Evolutionary conservation across 92 coral and sea anemone species (phyloP).

Genomic region (Paramuricea clavata): DNA sequence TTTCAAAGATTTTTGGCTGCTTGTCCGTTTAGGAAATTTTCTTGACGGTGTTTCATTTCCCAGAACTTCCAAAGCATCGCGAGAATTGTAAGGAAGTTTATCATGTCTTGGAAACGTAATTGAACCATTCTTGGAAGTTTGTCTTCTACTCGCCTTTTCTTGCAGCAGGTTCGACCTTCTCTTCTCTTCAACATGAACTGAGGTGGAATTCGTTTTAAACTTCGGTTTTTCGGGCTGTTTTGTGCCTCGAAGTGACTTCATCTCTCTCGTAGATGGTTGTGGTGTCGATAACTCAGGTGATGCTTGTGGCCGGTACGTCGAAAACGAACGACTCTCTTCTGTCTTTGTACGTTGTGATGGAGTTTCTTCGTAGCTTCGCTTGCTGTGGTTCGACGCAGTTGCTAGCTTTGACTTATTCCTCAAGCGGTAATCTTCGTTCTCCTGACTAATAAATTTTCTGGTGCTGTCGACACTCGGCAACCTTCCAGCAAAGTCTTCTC

Average conservation of each 20-base stretch:
- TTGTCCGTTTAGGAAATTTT: not conserved
- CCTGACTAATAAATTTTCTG: not conserved
- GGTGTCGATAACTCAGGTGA: not conserved
- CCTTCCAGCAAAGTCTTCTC: not conserved
- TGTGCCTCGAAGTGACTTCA: not conserved
- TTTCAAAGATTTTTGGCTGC: not conserved
- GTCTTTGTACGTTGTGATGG: not conserved
- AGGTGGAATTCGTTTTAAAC: too few relatives aligned
- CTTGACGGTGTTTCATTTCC: not conserved
- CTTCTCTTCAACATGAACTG: too few relatives aligned
- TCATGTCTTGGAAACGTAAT: not conserved
- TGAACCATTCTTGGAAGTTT: not conserved
- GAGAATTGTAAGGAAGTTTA: not conserved
- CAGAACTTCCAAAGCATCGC: not conserved
- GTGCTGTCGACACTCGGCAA: not conserved
- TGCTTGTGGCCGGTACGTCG: not conserved
- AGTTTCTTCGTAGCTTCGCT: not conserved
- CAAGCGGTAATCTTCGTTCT: not conserved
- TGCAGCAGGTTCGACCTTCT: not conserved
- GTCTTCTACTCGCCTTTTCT: not conserved
- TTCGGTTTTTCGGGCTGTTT: too few relatives aligned
- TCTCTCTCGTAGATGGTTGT: not conserved
- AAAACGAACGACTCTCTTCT: not conserved
- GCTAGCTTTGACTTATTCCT: not conserved
- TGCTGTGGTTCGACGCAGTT: not conserved